Base-by-base conservation (phyloP, 2,113 vertebrate species). In the Calidris pygmaea region DNA sequence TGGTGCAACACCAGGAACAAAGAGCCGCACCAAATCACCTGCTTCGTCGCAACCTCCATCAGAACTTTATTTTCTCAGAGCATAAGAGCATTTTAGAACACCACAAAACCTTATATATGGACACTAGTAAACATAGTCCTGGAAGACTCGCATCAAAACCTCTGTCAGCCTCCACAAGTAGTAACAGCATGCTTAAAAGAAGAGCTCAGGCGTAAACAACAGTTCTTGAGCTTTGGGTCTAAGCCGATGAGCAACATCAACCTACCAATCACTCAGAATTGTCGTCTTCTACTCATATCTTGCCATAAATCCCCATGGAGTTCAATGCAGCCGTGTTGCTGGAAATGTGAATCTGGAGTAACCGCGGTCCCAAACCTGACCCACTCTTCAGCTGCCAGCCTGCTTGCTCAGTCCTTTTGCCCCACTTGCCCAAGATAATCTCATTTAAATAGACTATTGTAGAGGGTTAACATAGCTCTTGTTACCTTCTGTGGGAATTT, bases 401-500 rank as follows among this genome's bases (percentile, higher is more conserved):
- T 11, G 34, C 39, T 41, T 2, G 0, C 55, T 37, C 62, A 0
- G 0, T 43, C 53, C 62, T 70, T 37, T 47, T 73, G 18, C 71
- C 75, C 85, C 67, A 3, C 65, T 88, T 41, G 73, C 50, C 58
- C 76, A 52, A 24, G 17, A 65, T 47, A 89, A 95, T 92, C 89
- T 70, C 62, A 35, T 72, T 78, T 76, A 79, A 91, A 70, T 2
- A 58, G 45, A 22, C 58, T 34, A 10, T 67, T 14, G 26, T 6
- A 0, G 41, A 85, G 59, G 56, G 74, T 76, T 92, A 76, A 76
- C 45, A 4, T 9, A 29, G 73, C 86, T 82, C 86, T 60, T 63
- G 70, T 79, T 41, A 32, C 90, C 93, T 89, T 92, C 92, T 53
- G 73, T 12, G 84, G 89, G 73, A 95, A 79, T 95, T 79, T 35